Conservation (phyloP, 2,113 vertebrate genomes). For the Lepisosteus oculatus region DNA sequence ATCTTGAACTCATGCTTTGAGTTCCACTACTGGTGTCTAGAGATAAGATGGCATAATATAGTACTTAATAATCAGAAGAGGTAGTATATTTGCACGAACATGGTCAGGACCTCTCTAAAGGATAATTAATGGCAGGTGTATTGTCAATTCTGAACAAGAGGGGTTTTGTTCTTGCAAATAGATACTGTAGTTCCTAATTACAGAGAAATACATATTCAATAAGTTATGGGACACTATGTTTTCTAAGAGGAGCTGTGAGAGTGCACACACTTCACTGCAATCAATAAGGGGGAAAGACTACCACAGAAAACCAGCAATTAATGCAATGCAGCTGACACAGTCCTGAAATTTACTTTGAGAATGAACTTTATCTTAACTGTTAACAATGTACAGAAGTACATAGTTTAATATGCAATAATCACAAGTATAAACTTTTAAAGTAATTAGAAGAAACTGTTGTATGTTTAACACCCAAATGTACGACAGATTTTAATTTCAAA, state of each 20-base stretch:
- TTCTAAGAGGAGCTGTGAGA: slow-evolving; percentile 30
- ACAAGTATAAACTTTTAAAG: not conserved
- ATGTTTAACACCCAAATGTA: not conserved
- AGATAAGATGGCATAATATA: slow-evolving; percentile 58
- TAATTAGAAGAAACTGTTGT: not conserved
- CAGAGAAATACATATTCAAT: slow-evolving; percentile 56
- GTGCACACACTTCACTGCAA: slow-evolving; percentile 34
- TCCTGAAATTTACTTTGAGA: too few species aligned
- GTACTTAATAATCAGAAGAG: slow-evolving; percentile 46
- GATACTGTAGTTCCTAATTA: slow-evolving; percentile 43
- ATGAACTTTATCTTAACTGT: too few species aligned
- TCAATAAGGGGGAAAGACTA: slow-evolving; percentile 34
- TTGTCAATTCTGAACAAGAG: slow-evolving; percentile 37
- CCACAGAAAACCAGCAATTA: too few species aligned
- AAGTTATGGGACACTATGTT: slow-evolving; percentile 42
- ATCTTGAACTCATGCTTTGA: slow-evolving; percentile 10
- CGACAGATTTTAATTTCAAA: not conserved
- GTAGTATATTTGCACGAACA: slow-evolving; percentile 54
- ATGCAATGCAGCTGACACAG: too few species aligned
- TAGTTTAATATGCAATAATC: not conserved
- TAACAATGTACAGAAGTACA: too few species aligned
- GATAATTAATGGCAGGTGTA: slow-evolving; percentile 47
- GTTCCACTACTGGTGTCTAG: slow-evolving; percentile 23
- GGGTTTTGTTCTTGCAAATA: slow-evolving; percentile 38
- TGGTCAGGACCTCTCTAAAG: slow-evolving; percentile 44